Conservation (phyloP, 2,888 invertebrate species). For the Microctonus aethiopoides region DNA sequence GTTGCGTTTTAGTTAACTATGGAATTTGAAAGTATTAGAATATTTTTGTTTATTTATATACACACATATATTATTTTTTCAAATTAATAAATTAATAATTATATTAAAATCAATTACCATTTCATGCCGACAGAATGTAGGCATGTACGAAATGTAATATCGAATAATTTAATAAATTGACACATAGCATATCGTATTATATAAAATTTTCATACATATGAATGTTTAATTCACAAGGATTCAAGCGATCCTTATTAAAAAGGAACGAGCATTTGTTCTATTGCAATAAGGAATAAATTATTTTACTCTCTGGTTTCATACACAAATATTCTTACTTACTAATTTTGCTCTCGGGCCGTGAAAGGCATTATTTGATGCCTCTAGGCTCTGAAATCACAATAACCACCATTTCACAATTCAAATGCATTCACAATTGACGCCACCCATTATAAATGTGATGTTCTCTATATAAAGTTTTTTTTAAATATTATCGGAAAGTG, state of each 20-base stretch:
- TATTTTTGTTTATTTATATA: conserved; percentile 2
- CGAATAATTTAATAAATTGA: not conserved
- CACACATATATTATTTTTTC: not conserved
- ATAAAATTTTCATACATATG: not conserved
- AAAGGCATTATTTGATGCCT: conserved; percentile 68
- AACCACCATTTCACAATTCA: conserved; percentile 65
- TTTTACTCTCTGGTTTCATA: conserved; percentile 58
- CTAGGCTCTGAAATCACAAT: conserved; percentile 68
- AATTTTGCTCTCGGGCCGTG: conserved; percentile 68
- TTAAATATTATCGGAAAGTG: not conserved
- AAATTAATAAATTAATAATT: conserved; percentile 12
- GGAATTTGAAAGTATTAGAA: conserved; percentile 5
- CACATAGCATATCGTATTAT: conserved; percentile 6
- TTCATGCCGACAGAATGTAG: conserved; percentile 32
- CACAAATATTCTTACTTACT: conserved; percentile 67
- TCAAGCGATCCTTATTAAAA: conserved; percentile 37
- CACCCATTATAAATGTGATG: not conserved
- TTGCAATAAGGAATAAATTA: conserved; percentile 39
- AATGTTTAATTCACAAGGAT: conserved; percentile 22
- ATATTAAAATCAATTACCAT: conserved; percentile 20
- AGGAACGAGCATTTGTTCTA: conserved; percentile 43
- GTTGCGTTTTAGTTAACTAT: not conserved
- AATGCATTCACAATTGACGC: conserved; percentile 25
- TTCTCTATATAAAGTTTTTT: not conserved
- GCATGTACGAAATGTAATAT: conserved; percentile 21